Evolutionary conservation across 2,113 vertebrate species (phyloP).

Genomic region (Ictalurus furcatus): DNA sequence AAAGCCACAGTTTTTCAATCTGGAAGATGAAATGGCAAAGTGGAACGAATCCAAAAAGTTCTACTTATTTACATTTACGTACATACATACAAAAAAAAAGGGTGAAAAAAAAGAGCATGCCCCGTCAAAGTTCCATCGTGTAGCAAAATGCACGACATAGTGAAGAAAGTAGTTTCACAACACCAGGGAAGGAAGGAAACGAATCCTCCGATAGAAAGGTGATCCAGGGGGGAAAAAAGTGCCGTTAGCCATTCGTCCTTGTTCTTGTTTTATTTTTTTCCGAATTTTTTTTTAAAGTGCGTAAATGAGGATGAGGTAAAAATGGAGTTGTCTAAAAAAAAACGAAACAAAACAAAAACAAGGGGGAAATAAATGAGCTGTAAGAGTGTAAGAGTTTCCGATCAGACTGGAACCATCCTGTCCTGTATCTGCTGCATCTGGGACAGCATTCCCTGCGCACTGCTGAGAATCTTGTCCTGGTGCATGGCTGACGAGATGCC

Average conservation of each 20-base stretch:
- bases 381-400: constrained; percentile 75
- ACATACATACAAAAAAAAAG: constrained; percentile 26
- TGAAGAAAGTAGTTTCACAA: constrained; percentile 13
- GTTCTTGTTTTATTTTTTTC: constrained; percentile 48
- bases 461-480: constrained; percentile 92
- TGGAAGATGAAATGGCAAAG: constrained; percentile 32
- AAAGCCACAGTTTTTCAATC: constrained; percentile 13
- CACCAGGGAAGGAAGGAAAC: neutral
- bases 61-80: constrained; percentile 49
- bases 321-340: constrained; percentile 30
- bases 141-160: constrained; percentile 23
- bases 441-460: constrained; percentile 89
- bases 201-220: constrained; percentile 7
- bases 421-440: constrained; percentile 98
- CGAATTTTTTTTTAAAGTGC: constrained; percentile 90
- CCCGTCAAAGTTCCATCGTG: constrained; percentile 44
- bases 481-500: constrained; percentile 85
- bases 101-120: constrained; percentile 20
- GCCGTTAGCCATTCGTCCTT: constrained; percentile 55
- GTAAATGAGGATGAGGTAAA: constrained; percentile 91
- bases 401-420: constrained; percentile 96
- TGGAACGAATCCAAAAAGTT: constrained; percentile 42
- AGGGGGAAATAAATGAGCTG: constrained; percentile 68
- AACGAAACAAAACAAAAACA: constrained; percentile 44
- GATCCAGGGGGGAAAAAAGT: constrained; percentile 67